These are phyloP conservation scores for Emys orbicularis DNA, from an alignment of 2,797 vertebrate genomes.

Conservation along the genomic window DNA sequence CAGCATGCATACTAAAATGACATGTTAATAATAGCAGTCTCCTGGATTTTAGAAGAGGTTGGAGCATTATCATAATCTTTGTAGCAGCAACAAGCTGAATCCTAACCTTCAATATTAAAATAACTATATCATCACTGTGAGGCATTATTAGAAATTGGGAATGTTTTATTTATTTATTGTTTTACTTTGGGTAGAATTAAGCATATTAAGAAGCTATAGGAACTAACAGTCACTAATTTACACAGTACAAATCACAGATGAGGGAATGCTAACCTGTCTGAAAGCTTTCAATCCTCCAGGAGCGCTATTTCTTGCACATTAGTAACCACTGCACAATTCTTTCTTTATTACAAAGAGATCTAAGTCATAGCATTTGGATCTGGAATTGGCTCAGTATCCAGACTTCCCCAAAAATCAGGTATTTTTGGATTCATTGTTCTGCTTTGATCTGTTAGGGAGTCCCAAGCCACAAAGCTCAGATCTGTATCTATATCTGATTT, in stretches of 20 bases:
- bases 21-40: conserved; percentile 71
- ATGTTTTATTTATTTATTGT: not conserved
- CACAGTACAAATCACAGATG: not conserved
- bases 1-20: conserved; percentile 50
- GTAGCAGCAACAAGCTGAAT: conserved; percentile 71
- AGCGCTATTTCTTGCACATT: not conserved
- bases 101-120: conserved; percentile 73
- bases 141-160: not conserved
- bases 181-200: conserved; percentile 63
- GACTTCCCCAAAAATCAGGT: too few relatives aligned
- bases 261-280: not conserved
- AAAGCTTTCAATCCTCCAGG: not conserved
- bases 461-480: too few relatives aligned
- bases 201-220: conserved; percentile 27
- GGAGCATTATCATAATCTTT: conserved; percentile 69
- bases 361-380: not conserved
- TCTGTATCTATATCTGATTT: too few relatives aligned
- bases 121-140: conserved; percentile 71
- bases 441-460: too few relatives aligned
- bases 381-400: not conserved
- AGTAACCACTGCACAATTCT: not conserved
- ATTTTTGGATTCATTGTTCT: too few relatives aligned
- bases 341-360: not conserved
- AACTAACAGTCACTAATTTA: not conserved
- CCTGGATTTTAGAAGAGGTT: conserved; percentile 57